Evolutionary conservation across 1,140 invertebrate genomes (phyloP).

Genomic region (Ostrea denselamellosa): DNA sequence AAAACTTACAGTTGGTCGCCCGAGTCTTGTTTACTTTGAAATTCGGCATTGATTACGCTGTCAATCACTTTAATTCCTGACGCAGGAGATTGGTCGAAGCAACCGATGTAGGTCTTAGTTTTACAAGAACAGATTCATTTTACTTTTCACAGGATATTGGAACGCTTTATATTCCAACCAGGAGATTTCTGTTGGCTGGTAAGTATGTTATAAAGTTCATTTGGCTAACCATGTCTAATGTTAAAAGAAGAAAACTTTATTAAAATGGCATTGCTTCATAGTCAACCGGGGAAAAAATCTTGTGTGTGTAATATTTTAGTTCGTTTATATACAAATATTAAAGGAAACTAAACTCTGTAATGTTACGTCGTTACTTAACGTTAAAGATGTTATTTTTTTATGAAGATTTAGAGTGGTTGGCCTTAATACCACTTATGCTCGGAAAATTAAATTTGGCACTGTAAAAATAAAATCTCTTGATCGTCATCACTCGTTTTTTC

Average conservation of each 20-base stretch:
- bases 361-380: background rate
- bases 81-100: slow-evolving; percentile 18
- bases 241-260: background rate
- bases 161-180: background rate
- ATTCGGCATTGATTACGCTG: slow-evolving; percentile 25
- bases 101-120: slow-evolving; percentile 5
- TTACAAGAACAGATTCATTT: slow-evolving; percentile 11
- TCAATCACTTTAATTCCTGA: background rate
- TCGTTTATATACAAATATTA: background rate
- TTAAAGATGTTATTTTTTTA: no score
- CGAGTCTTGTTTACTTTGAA: slow-evolving; percentile 33
- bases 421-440: no score
- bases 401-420: no score
- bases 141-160: background rate
- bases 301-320: background rate
- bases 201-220: background rate
- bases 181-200: background rate
- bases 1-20: slow-evolving; percentile 6
- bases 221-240: background rate
- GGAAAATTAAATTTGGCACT: no score
- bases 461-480: no score
- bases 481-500: no score
- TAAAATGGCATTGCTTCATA: background rate
- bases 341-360: background rate
- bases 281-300: background rate